Percentiles rank a stretch among this genome's conserved stretches.
These are phyloP conservation scores for Polia nebulosa DNA, from an alignment of 2,888 invertebrate genomes.

Conservation along the genomic window DNA sequence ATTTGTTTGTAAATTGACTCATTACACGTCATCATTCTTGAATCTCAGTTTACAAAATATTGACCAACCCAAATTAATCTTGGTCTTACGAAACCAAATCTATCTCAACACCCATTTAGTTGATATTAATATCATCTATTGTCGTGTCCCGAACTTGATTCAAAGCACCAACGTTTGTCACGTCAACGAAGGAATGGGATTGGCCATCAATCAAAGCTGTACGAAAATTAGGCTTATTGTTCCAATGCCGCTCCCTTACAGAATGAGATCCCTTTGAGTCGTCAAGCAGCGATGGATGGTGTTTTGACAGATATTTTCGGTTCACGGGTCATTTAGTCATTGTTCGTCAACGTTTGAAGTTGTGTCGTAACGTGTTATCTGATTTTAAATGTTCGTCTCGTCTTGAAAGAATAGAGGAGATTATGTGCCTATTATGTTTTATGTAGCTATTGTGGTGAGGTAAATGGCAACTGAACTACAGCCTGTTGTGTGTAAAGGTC, in stretches of 20 bases:
- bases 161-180: slow-evolving; percentile 79
- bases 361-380: slow-evolving; percentile 62
- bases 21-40: slow-evolving; percentile 56
- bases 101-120: slow-evolving; percentile 64
- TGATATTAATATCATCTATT: slow-evolving; percentile 75
- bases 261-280: slow-evolving; percentile 77
- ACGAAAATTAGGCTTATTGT: slow-evolving; percentile 88
- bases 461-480: slow-evolving; percentile 42
- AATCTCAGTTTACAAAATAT: slow-evolving; percentile 62
- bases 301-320: slow-evolving; percentile 79
- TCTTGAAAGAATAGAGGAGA: slow-evolving; percentile 59
- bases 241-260: slow-evolving; percentile 83
- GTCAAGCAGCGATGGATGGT: slow-evolving; percentile 68
- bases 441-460: slow-evolving; percentile 46
- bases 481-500: slow-evolving; percentile 20
- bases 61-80: slow-evolving; percentile 62
- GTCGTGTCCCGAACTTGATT: slow-evolving; percentile 69
- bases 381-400: slow-evolving; percentile 53
- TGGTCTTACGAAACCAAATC: slow-evolving; percentile 56
- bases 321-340: slow-evolving; percentile 72
- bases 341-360: slow-evolving; percentile 64
- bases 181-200: slow-evolving; percentile 79
- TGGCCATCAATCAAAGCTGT: slow-evolving; percentile 86
- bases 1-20: slow-evolving; percentile 38
- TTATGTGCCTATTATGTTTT: slow-evolving; percentile 53